Evolutionary conservation across 2,797 vertebrate species (phyloP), one percentile per base, ranked within the genome.

Genomic region (Odontamblyopus rebecca): DNA sequence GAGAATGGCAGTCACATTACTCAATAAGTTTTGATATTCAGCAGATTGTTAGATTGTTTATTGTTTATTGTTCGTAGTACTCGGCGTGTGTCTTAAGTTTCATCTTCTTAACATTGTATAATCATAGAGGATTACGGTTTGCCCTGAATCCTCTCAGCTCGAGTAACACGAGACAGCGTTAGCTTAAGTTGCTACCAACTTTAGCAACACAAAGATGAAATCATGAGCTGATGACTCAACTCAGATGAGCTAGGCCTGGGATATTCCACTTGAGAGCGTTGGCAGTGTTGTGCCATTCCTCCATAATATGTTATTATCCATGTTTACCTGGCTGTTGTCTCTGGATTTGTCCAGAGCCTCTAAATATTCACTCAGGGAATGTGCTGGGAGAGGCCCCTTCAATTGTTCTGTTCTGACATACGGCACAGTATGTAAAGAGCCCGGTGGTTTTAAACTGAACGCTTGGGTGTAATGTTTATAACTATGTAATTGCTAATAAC

Each of bases 151-250:
- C 23, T 23, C 23, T 54, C 30, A 29, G 29, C 38, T 72, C n/a
- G 53, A 69, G 72, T 77, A 77, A 35, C 83, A 82, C 83, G 85
- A 77, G 80, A 84, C 71, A n/a, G 73, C 61, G 71, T 78, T 86
- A 87, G 88, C 86, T 38, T 60, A 7, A 60, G 57, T 16, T 74
- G 86, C 81, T 86, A 83, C 80, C 23, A 79, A 79, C 74, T 86
- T 83, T 84, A 90, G 89, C 88, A 62, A 53, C 80, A 65, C 6
- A 81, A 63, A 35, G 72, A 82, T 85, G 82, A 85, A 88, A 82
- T 85, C 86, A 69, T 72, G 73, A 73, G 54, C 48, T 71, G 89
- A 90, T 93, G 90, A 92, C 88, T 91, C 90, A 78, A 89, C 87
- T 62, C 68, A 50, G 70, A 67, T 82, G 71, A 83, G 69, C 56